Evolutionary conservation across 2,797 vertebrate genomes (phyloP).

Genomic region (Chanos chanos): DNA sequence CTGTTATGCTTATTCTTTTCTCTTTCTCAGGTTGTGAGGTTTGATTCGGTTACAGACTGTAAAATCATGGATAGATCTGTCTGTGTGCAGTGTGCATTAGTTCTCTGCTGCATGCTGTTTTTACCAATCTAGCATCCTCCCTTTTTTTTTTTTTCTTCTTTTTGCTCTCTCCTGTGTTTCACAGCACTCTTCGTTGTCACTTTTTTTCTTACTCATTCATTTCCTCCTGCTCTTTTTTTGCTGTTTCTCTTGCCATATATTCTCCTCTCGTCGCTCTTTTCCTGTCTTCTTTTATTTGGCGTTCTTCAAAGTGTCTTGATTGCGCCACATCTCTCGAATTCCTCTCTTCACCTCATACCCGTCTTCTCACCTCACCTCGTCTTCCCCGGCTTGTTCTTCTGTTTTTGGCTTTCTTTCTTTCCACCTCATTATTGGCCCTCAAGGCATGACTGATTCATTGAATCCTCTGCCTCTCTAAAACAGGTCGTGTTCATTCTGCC

Average conservation of each 20-base stretch:
- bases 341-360: no score
- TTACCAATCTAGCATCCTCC: not conserved
- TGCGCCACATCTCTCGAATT: slow-evolving; percentile 11
- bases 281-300: not conserved
- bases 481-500: no score
- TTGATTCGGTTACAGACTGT: no score
- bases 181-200: not conserved
- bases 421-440: no score
- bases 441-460: no score
- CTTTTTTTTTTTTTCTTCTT: slow-evolving; percentile 28
- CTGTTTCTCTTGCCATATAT: not conserved
- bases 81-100: not conserved
- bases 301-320: not conserved
- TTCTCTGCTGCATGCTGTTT: slow-evolving; percentile 7
- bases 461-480: no score
- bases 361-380: no score
- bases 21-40: no score
- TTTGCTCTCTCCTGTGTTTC: not conserved
- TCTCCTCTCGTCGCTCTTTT: not conserved
- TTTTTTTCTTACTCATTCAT: slow-evolving; percentile 21
- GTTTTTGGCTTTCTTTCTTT: no score
- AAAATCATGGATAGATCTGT: slow-evolving; percentile 2
- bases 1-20: no score
- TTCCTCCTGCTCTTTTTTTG: not conserved
- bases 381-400: no score